These are phyloP conservation scores for Lypha dubia DNA, from an alignment of 2,888 invertebrate species.

Conservation along the genomic window DNA sequence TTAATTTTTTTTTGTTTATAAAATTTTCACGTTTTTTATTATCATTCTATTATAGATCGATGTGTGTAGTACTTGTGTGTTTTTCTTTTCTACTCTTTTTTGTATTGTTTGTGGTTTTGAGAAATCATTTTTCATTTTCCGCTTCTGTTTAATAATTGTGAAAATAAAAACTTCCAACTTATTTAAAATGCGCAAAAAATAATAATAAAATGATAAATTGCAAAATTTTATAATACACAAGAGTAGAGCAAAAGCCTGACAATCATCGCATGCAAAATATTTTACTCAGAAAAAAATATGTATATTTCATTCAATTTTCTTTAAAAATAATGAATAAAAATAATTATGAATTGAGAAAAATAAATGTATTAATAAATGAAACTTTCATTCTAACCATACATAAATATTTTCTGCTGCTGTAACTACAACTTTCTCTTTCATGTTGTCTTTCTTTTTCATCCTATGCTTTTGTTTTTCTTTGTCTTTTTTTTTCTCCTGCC, in stretches of 20 bases:
- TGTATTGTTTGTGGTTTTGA: constrained; percentile 41
- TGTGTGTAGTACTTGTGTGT: no score
- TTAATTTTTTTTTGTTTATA: constrained; percentile 57
- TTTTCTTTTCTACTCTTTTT: neutral
- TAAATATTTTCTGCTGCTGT: constrained; percentile 20
- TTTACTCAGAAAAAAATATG: constrained; percentile 17
- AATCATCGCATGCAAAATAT: constrained; percentile 62
- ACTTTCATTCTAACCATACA: constrained; percentile 70
- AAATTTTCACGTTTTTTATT: constrained; percentile 57
- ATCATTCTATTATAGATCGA: constrained; percentile 26
- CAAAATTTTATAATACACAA: constrained; percentile 50
- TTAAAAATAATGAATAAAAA: constrained; percentile 2
- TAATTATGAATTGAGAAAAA: no score
- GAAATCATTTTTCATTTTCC: constrained; percentile 60
- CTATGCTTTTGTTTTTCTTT: constrained; percentile 2
- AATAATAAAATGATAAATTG: constrained; percentile 44
- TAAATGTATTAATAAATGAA: constrained; percentile 43
- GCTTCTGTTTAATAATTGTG: constrained; percentile 38
- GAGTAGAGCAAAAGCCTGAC: constrained; percentile 41
- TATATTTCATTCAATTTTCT: constrained; percentile 21
- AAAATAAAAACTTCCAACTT: constrained; percentile 11
- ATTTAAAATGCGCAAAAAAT: constrained; percentile 28
- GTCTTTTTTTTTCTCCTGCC: neutral
- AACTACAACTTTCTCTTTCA: constrained; percentile 64
- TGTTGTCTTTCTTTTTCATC: neutral